A percentile compares a stretch with the other conserved stretches of the same genome.
phyloP scores from a whole-genome alignment of 1,140 invertebrate genomes.

The Littorina saxatilis region DNA sequence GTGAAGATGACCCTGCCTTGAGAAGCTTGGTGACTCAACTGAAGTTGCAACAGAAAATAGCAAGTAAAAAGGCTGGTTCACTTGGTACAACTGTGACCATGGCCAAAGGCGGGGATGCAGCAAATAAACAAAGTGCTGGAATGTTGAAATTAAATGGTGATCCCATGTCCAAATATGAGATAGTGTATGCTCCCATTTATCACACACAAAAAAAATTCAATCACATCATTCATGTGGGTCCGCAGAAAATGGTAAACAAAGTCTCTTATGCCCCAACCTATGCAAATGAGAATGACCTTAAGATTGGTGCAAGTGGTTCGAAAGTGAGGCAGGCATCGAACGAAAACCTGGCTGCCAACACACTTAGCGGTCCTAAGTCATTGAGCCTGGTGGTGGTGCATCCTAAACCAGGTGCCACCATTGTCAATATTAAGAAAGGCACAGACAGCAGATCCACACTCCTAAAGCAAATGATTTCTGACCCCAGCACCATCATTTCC shows the following conservation, averaged over 20 bases:
- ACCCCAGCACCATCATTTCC: constrained; percentile 3
- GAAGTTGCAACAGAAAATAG: neutral
- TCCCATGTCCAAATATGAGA: neutral
- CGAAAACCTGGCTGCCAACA: neutral
- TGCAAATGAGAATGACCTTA: neutral
- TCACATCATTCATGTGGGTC: neutral
- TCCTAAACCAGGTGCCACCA: constrained; percentile 6
- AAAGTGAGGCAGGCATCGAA: neutral
- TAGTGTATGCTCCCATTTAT: neutral
- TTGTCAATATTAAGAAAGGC: neutral
- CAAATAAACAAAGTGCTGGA: too few relatives aligned
- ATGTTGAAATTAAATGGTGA: too few relatives aligned
- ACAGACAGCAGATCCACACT: neutral
- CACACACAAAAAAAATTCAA: neutral
- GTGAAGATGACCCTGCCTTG: neutral
- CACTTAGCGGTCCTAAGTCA: neutral
- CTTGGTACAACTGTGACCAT: too few relatives aligned
- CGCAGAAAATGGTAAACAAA: neutral
- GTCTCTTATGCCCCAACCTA: neutral
- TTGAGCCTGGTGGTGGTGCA: constrained; percentile 8
- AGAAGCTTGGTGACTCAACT: neutral
- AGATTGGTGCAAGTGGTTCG: neutral
- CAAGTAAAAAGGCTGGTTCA: too few relatives aligned
- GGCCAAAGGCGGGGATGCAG: too few relatives aligned
- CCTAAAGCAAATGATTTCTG: neutral